A percentile compares a stretch with the other conserved stretches of the same genome.
Conservation (phyloP, 2,888 invertebrate species). For the Gryllus longicercus region DNA sequence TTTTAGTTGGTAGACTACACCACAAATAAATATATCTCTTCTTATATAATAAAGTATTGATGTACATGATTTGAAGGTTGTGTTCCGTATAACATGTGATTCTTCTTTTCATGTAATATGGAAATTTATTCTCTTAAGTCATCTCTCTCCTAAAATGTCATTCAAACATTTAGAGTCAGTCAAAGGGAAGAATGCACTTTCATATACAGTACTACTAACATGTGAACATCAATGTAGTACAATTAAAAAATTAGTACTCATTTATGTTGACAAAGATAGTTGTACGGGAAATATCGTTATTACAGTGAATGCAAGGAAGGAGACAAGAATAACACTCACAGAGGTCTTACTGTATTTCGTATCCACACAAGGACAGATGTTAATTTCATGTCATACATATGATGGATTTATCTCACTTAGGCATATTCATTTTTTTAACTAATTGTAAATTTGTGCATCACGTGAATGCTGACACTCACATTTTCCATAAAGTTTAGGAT, state of each 20-base stretch:
- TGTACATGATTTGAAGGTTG: constrained; percentile 4
- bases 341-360: neutral
- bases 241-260: neutral
- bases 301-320: constrained; percentile 18
- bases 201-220: neutral
- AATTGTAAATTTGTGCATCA: neutral
- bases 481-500: neutral
- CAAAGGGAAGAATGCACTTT: constrained; percentile 17
- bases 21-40: constrained; percentile 24
- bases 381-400: neutral
- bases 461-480: neutral
- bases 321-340: constrained; percentile 8
- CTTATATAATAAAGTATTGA: constrained; percentile 18
- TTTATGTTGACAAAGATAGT: constrained; percentile 9
- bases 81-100: constrained; percentile 17
- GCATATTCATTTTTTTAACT: neutral
- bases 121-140: constrained; percentile 19
- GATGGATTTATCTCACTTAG: neutral
- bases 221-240: constrained; percentile 10
- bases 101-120: constrained; percentile 17
- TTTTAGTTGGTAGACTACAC: constrained; percentile 19
- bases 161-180: constrained; percentile 7
- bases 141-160: constrained; percentile 23
- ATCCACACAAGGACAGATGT: constrained; percentile 10
- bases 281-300: neutral